Evolutionary conservation across 2,113 vertebrate genomes (phyloP).

Genomic region (Tricholaema leucomelas): DNA sequence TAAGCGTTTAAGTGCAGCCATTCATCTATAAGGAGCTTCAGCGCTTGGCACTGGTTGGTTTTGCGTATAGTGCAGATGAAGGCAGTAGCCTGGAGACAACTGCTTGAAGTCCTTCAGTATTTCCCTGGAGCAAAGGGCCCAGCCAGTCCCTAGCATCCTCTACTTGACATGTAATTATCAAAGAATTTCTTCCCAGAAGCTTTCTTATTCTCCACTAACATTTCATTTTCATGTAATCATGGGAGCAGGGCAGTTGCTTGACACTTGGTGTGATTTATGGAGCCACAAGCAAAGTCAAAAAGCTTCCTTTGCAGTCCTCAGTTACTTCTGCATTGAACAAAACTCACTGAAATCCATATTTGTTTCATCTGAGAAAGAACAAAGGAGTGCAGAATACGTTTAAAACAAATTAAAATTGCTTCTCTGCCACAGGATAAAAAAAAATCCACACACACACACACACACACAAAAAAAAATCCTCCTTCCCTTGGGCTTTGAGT

Average conservation of each 20-base stretch:
- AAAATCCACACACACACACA: no score
- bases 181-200: background rate
- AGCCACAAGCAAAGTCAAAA: background rate
- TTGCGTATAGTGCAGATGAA: background rate
- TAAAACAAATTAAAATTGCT: conserved; percentile 49
- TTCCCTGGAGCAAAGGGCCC: background rate
- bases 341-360: background rate
- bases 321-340: background rate
- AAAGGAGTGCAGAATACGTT: conserved; percentile 27
- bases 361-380: conserved; percentile 18
- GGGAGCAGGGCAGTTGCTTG: background rate
- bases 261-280: background rate
- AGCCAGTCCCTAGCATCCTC: background rate
- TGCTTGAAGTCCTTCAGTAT: background rate
- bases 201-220: background rate
- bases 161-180: background rate
- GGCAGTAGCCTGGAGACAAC: background rate
- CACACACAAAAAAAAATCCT: background rate
- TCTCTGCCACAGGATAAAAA: background rate
- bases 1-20: background rate
- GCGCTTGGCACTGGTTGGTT: background rate
- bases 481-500: conserved; percentile 29
- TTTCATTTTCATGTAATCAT: background rate
- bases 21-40: background rate
- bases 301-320: background rate